A percentile compares a stretch with the other conserved stretches of the same genome.
phyloP scores from a whole-genome alignment of 2,113 vertebrate genomes.

The Anoura caudifer region DNA sequence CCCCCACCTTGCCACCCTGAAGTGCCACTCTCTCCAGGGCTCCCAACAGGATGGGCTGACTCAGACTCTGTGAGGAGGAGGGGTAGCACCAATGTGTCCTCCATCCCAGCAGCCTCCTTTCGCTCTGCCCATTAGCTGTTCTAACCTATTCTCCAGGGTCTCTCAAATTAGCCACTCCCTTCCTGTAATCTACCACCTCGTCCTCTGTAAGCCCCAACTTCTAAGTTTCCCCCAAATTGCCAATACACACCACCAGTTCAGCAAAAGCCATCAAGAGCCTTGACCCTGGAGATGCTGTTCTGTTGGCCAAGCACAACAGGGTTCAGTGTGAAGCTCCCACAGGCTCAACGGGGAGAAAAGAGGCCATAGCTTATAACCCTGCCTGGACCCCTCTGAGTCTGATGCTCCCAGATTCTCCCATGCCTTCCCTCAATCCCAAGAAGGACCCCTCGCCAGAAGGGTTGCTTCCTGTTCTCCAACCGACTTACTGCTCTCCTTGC shows the following conservation, averaged over 20 bases:
- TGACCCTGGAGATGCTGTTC: background rate
- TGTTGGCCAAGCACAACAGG: background rate
- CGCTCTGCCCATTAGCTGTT: background rate
- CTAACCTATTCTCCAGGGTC: background rate
- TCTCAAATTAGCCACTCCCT: background rate
- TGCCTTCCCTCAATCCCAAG: background rate
- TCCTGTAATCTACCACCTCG: background rate
- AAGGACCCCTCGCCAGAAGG: background rate
- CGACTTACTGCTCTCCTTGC: constrained; percentile 80
- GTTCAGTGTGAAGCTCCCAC: background rate
- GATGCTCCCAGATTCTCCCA: background rate
- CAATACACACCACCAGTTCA: background rate
- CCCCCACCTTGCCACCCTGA: constrained; percentile 60
- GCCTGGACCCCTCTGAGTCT: background rate
- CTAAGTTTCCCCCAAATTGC: background rate
- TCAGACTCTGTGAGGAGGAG: constrained; percentile 50
- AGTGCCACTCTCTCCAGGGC: constrained; percentile 66
- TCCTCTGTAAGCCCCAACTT: background rate
- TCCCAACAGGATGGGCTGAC: constrained; percentile 65
- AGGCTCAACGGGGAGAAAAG: background rate
- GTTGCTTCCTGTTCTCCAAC: background rate
- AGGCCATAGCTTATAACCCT: background rate
- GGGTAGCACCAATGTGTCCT: background rate
- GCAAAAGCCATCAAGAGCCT: background rate
- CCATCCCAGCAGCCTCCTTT: background rate